Evolutionary conservation across 1,140 invertebrate genomes (phyloP), one percentile per base, ranked within the genome.

Genomic region (Thaumatotibia leucotreta): DNA sequence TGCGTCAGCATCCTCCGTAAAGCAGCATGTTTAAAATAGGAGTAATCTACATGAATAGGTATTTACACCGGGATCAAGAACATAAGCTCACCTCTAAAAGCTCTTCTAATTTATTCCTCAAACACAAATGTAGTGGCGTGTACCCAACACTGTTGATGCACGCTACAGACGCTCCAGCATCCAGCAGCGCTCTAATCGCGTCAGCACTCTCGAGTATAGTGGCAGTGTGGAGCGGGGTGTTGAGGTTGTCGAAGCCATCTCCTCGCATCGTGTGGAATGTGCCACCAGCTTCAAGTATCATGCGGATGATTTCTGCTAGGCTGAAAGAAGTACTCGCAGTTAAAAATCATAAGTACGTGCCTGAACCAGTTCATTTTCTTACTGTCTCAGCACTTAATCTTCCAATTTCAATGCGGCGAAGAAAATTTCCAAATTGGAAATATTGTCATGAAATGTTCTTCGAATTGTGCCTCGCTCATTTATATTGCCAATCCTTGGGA

Each of bases 171-270:
- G 88, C 91, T 17, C 90, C 90, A 22, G 88, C 79, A 0, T 81
- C 71, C 14, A 93, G 69, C n/a, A 93, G 76, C 11, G 82, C 69
- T 63, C 87, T 78, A 2, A 92, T 88, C 54, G 90, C 91, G n/a
- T 88, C 84, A 6, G 83, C 70, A 62, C 91, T 89, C 8, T 91
- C 86, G 11, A 86, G 72, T 63, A 81, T 83, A 33, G 92, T 92
- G n/a, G 93, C 92, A 50, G 92, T 83, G 67, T 93, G 92, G n/a
- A 94, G 76, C 58, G 93, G 90, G 9, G 93, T 92, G 23, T 66
- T 35, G 4, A 66, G 3, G 3, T 22, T 50, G 5, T 29, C 58
- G 14, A 63, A 27, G 17, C 64, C 39, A 24, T 49, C 50, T 0
- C 22, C 14, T 2, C 33, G 11, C 49, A 52, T 32, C n/a, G 33